phyloP scores from a whole-genome alignment of 2,113 vertebrate genomes.

The Australoheros scitulus region DNA sequence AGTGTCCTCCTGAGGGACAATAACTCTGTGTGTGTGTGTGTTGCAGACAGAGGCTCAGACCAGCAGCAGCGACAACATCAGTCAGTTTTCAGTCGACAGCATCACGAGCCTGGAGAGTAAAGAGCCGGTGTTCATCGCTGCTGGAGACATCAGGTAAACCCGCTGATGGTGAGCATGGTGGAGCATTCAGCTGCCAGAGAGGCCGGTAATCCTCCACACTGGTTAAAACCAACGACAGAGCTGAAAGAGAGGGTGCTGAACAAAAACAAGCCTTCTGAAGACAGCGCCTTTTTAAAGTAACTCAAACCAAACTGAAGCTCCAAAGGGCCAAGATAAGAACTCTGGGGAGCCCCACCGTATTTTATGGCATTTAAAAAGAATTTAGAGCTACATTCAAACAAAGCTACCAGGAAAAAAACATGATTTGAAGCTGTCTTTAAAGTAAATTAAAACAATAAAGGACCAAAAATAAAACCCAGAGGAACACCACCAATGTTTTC shows the following conservation, averaged over 20 bases:
- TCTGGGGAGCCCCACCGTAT: too few relatives aligned
- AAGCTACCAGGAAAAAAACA: background rate
- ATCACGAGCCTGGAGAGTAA: conserved; percentile 97
- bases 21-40: conserved; percentile 11
- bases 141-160: conserved; percentile 92
- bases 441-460: background rate
- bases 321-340: too few relatives aligned
- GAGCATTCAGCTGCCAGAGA: too few relatives aligned
- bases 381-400: background rate
- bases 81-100: conserved; percentile 97
- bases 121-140: conserved; percentile 93
- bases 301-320: too few relatives aligned
- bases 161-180: too few relatives aligned
- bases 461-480: background rate
- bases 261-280: too few relatives aligned
- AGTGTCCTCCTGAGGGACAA: background rate
- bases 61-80: conserved; percentile 98
- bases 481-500: background rate
- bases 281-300: too few relatives aligned
- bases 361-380: background rate
- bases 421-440: background rate
- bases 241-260: too few relatives aligned
- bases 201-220: background rate
- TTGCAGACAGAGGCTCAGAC: conserved; percentile 89
- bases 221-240: background rate